Evolutionary conservation across 2,797 vertebrate genomes (phyloP).

Genomic region (Ambastaia sidthimunki): DNA sequence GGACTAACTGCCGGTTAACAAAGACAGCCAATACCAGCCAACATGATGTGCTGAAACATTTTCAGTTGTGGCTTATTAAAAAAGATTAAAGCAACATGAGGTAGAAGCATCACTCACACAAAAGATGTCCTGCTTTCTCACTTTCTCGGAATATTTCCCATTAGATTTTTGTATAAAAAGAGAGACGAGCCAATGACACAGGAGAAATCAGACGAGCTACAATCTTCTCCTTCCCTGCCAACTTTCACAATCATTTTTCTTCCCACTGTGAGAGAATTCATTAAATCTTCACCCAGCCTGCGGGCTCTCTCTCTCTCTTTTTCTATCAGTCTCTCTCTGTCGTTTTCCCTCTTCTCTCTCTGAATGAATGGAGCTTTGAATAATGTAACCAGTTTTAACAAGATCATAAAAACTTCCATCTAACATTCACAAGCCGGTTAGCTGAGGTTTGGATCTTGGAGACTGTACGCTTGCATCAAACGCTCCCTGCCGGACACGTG

Average conservation of each 20-base stretch:
- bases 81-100: slow-evolving; percentile 1
- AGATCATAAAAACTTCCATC: slow-evolving; percentile 79
- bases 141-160: slow-evolving; percentile 19
- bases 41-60: not conserved
- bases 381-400: slow-evolving; percentile 84
- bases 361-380: slow-evolving; percentile 79
- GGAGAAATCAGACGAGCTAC: slow-evolving; percentile 40
- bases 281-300: slow-evolving; percentile 75
- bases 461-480: slow-evolving; percentile 43
- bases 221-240: slow-evolving; percentile 64
- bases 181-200: slow-evolving; percentile 41
- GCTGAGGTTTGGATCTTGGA: slow-evolving; percentile 71
- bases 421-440: slow-evolving; percentile 81
- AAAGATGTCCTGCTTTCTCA: slow-evolving; percentile 19
- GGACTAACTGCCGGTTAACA: not conserved
- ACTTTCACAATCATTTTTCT: slow-evolving; percentile 66
- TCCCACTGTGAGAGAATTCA: slow-evolving; percentile 61
- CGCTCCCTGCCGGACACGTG: slow-evolving; percentile 23
- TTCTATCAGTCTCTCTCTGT: not conserved
- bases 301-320: slow-evolving; percentile 35
- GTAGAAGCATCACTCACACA: not conserved
- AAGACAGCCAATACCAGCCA: not conserved
- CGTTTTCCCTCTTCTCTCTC: slow-evolving; percentile 52
- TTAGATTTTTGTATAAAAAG: slow-evolving; percentile 19
- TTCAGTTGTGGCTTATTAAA: not conserved